Conservation (phyloP, 2,797 vertebrate genomes). For the Acomys russatus region DNA sequence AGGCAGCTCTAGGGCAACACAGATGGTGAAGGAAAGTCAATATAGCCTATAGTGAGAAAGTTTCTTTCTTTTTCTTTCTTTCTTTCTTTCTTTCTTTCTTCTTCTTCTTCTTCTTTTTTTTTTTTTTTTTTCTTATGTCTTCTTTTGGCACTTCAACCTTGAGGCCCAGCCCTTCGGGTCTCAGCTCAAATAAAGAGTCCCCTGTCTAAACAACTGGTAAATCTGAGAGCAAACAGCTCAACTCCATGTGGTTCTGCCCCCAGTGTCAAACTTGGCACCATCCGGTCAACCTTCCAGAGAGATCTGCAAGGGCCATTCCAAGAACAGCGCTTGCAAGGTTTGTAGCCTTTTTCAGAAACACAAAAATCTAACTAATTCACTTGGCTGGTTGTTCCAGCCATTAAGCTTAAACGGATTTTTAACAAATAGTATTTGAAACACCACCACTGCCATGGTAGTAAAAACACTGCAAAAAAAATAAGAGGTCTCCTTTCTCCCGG, state of each 20-base stretch:
- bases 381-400: neutral
- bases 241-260: conserved; percentile 47
- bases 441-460: neutral
- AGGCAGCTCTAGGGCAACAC: neutral
- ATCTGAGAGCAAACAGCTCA: conserved; percentile 87
- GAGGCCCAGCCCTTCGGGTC: conserved; percentile 76
- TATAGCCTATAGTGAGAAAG: neutral
- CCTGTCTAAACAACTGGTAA: conserved; percentile 87
- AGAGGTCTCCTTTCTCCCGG: neutral
- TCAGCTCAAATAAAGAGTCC: conserved; percentile 82
- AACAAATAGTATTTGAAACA: neutral
- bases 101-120: neutral
- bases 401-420: neutral
- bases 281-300: neutral
- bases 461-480: neutral
- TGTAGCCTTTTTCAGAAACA: conserved; percentile 62
- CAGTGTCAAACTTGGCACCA: conserved; percentile 31
- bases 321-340: conserved; percentile 25
- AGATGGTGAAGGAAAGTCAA: neutral
- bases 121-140: neutral
- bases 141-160: conserved; percentile 81
- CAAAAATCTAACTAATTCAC: conserved; percentile 11
- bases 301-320: conserved; percentile 57
- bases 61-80: neutral
- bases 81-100: neutral